These are phyloP conservation scores for Lithobates sylvaticus DNA, from an alignment of 2,797 vertebrate genomes.

Conservation along the genomic window DNA sequence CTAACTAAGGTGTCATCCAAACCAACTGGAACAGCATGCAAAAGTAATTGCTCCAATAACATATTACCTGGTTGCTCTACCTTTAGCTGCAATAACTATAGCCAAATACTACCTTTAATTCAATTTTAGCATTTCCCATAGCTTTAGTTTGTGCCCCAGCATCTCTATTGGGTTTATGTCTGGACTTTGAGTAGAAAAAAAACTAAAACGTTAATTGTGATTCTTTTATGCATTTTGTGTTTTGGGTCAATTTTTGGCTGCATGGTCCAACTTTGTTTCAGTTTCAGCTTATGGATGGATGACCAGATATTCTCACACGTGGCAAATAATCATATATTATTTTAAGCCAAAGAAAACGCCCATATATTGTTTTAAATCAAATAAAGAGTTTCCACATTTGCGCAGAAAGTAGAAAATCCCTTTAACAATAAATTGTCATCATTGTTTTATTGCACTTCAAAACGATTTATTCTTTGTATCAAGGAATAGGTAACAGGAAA, in stretches of 20 bases:
- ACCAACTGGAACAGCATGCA: no score
- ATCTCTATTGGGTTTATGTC: background rate
- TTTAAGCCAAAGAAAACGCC: no score
- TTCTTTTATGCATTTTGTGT: background rate
- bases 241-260: background rate
- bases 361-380: no score
- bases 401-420: no score
- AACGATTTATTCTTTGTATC: background rate
- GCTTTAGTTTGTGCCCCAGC: no score
- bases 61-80: no score
- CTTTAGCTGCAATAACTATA: no score
- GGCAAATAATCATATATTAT: background rate
- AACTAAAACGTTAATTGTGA: background rate
- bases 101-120: no score
- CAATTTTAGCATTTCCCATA: no score
- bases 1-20: no score
- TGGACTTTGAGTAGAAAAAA: background rate
- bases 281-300: background rate
- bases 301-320: background rate
- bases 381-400: no score
- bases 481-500: conserved; percentile 24
- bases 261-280: background rate
- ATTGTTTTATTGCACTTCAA: background rate
- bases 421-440: background rate
- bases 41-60: no score